phyloP scores from a whole-genome alignment of 2,797 vertebrate species.

The Mycteria americana region DNA sequence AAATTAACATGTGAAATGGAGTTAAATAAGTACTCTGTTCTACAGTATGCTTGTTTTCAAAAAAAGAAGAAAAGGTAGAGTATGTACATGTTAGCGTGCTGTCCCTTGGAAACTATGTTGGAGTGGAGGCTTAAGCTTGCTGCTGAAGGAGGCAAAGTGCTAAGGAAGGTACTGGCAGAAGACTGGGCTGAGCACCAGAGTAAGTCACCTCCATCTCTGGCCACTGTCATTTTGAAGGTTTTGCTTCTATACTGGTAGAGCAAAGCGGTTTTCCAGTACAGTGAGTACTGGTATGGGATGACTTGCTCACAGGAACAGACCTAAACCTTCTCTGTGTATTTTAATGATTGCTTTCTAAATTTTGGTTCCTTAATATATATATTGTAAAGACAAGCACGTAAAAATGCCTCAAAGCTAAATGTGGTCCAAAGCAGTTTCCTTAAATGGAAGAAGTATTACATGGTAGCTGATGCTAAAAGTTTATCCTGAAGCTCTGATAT shows the following conservation, averaged over 20 bases:
- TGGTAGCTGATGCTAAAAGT: background rate
- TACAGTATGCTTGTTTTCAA: background rate
- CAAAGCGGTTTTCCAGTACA: background rate
- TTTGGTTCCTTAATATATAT: background rate
- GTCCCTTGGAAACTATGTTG: background rate
- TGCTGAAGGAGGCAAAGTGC: background rate
- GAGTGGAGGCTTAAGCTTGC: background rate
- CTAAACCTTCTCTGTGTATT: background rate
- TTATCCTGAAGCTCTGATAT: background rate
- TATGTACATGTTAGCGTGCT: background rate
- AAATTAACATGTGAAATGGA: background rate
- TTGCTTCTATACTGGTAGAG: background rate
- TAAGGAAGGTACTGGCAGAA: background rate
- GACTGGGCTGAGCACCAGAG: background rate
- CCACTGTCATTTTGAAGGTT: background rate
- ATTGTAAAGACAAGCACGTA: background rate
- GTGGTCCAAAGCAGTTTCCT: background rate
- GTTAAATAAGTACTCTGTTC: background rate
- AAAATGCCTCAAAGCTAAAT: background rate
- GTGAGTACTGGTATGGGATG: background rate
- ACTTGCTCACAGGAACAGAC: background rate
- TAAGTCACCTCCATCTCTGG: background rate
- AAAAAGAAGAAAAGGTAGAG: background rate
- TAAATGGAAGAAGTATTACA: background rate
- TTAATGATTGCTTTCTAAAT: background rate